Evolutionary conservation across 2,113 vertebrate genomes (phyloP), one percentile per base, ranked within the genome.

Genomic region (Aspidoscelis tigris): DNA sequence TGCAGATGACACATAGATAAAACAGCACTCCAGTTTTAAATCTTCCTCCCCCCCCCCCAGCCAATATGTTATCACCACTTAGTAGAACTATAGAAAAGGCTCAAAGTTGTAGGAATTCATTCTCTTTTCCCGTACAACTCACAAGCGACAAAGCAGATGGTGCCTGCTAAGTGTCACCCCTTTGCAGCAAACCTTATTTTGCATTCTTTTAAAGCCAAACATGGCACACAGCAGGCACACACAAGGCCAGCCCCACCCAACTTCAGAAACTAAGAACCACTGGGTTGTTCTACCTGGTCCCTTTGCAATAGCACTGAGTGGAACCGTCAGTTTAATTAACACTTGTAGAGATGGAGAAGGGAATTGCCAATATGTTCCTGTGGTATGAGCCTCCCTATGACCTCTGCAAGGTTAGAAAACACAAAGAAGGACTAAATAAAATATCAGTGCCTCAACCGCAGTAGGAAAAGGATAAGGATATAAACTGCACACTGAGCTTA

Each of bases 91-190:
- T 5, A 2, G 14, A 12, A 47, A 2, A 47, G 66, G 39, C 21
- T 89, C 72, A 84, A 26, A n/a, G 43, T 5, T 39, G 43, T 61
- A 47, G 16, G 55, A 43, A 70, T 47, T 61, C 71, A 70, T 47
- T 61, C 71, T 61, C 66, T 72, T 77, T 65, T n/a, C 76, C 22
- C 75, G 64, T 80, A 73, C 70, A 69, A 47, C 0, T 41, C 24
- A 72, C 0, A 44, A 61, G 75, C 64, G 18, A 65, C 74, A 41
- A n/a, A 86, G 12, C 73, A 80, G 71, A 78, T 39, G 39, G 58
- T 71, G 84, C 85, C 87, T 83, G 85, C 61, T 24, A 68, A 44
- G 85, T 86, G 80, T 86, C 82, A 85, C 80, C 90, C 89, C 87
- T 78, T 86, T 83, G 4, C 58, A 84, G 85, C 41, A 86, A 22